These are phyloP conservation scores for Aphelinus atriplicis DNA, from an alignment of 1,140 invertebrate genomes.

Conservation along the genomic window DNA sequence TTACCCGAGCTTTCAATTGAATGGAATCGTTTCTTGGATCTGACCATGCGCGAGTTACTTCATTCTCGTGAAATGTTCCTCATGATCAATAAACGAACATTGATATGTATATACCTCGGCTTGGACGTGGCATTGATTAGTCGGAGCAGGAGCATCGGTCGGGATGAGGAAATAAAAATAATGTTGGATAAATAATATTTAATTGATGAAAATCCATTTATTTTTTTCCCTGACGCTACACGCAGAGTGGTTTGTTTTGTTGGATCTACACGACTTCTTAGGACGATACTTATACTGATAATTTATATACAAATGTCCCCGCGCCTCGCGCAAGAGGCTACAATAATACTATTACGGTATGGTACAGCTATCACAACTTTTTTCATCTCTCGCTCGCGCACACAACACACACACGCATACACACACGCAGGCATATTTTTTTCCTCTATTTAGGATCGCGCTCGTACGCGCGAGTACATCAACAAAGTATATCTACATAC, in stretches of 20 bases:
- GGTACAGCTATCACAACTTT: conserved; percentile 49
- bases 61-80: too few relatives aligned
- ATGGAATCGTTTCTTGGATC: too few relatives aligned
- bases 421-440: conserved; percentile 12
- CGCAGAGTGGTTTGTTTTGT: conserved; percentile 43
- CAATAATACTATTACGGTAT: conserved; percentile 55
- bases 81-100: neutral
- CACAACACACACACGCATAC: neutral
- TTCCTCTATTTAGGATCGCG: neutral
- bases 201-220: conserved; percentile 63
- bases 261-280: conserved; percentile 49
- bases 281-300: conserved; percentile 40
- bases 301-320: conserved; percentile 51
- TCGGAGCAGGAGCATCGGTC: neutral
- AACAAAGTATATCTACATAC: conserved; percentile 34
- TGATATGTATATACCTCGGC: too few relatives aligned
- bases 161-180: neutral
- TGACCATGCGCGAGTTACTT: too few relatives aligned
- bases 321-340: conserved; percentile 44
- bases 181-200: neutral
- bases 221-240: conserved; percentile 53
- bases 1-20: too few relatives aligned
- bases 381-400: conserved; percentile 33
- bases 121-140: too few relatives aligned
- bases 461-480: conserved; percentile 23